These are phyloP conservation scores for Archips xylosteana DNA, from an alignment of 2,888 invertebrate species.

Conservation along the genomic window DNA sequence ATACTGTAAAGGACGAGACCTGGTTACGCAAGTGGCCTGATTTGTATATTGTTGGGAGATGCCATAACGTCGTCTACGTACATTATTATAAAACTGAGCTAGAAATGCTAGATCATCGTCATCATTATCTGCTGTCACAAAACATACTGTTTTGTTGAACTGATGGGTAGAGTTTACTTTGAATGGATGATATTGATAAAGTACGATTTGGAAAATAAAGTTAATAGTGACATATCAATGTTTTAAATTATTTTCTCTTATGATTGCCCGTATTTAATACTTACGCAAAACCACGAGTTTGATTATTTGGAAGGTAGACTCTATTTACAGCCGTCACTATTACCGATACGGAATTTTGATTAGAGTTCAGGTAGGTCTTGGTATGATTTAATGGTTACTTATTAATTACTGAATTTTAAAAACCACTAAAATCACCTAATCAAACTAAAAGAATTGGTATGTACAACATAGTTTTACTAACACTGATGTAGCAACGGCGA, in stretches of 20 bases:
- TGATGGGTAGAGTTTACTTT: not conserved
- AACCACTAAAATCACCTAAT: too few species aligned
- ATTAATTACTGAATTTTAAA: too few species aligned
- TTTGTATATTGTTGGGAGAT: slow-evolving; percentile 55
- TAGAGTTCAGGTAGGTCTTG: too few species aligned
- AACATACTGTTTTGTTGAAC: not conserved
- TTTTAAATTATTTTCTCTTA: not conserved
- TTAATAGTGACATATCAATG: not conserved
- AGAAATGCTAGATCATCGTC: slow-evolving; percentile 47
- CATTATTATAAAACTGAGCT: slow-evolving; percentile 11
- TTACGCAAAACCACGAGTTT: too few species aligned
- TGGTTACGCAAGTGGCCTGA: slow-evolving; percentile 64
- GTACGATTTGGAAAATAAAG: not conserved
- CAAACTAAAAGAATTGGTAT: not conserved
- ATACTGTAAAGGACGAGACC: slow-evolving; percentile 60
- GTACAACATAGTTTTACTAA: not conserved
- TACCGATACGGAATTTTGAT: too few species aligned
- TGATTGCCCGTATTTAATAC: too few species aligned
- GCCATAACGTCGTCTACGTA: slow-evolving; percentile 53
- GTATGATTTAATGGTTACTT: too few species aligned
- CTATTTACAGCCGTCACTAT: too few species aligned
- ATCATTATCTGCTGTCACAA: not conserved
- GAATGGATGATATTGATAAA: not conserved
- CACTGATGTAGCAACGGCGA: not conserved
- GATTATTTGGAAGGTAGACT: too few species aligned